Base-by-base conservation (phyloP, 2,113 vertebrate genomes). In the Oxyruncus cristatus region DNA sequence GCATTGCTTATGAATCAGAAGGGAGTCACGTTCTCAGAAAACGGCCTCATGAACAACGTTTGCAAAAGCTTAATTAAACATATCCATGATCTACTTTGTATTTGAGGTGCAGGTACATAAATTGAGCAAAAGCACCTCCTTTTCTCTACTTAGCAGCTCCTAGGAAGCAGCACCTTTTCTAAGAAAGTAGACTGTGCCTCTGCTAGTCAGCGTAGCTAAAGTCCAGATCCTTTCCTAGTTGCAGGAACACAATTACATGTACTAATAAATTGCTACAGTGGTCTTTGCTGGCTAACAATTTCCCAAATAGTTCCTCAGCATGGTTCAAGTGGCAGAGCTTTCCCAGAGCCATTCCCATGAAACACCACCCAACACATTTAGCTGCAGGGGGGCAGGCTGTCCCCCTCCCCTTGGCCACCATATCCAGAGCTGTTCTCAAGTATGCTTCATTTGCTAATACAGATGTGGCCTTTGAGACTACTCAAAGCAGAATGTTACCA, bases 321-420 rank as follows among this genome's bases (percentile, higher is more conserved):
- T 32, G 41, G 32, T 23, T 81, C 72, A 77, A 74, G 80, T 80
- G 63, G 21, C 39, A 76, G 62, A 76, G 14, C 27, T 80, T 76
- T 72, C 62, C 62, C 63, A 83, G 26, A 77, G 20, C 42, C 18
- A 20, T 86, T 88, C 24, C 35, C 67, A 22, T 49, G 46, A 35
- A 58, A 17, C 23, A 56, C 39, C 33, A 73, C 0, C 46, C 21
- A 22, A 22, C 21, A 22, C 20, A 22, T 22, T 47, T 37, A 55
- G 9, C 66, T 56, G 24, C 41, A 82, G 41, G 28, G 37, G 22
- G 28, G 21, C 4, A 32, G 14, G 26, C 5, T 68, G 35, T 79
- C 16, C 52, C 47, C 6, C 75, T 72, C 7, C 19, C 39, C 23
- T 55, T 65, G 35, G 78, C 66, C 39, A 55, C 30, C 0, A 0